phyloP scores from a whole-genome alignment of 2,888 invertebrate species.

The Machimus rusticus region DNA sequence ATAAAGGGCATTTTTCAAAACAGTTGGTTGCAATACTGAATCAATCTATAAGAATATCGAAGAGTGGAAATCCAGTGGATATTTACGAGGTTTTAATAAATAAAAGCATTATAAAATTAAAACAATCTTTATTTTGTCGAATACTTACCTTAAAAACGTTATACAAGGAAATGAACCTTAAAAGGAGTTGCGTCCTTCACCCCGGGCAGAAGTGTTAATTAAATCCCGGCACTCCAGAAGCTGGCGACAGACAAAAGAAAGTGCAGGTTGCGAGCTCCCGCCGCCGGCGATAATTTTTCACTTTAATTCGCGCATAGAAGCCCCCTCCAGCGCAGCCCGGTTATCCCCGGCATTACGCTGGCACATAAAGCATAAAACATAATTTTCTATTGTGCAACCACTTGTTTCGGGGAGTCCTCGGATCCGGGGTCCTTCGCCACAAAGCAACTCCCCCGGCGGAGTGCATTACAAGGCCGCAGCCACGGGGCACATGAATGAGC shows the following conservation, averaged over 20 bases:
- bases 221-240: neutral
- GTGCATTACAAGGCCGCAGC: slow-evolving; percentile 12
- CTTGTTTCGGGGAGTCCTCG: slow-evolving; percentile 23
- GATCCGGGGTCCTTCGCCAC: slow-evolving; percentile 2
- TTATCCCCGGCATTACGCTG: neutral
- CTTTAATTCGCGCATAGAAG: slow-evolving; percentile 26
- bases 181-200: neutral
- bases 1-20: no score
- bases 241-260: slow-evolving; percentile 9
- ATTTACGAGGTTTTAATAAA: no score
- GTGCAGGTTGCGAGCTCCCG: neutral
- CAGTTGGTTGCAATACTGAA: no score
- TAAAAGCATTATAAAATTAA: no score
- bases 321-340: neutral
- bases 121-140: no score
- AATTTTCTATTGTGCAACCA: slow-evolving; percentile 39
- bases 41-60: no score
- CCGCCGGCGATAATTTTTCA: slow-evolving; percentile 24
- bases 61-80: no score
- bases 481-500: neutral
- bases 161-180: neutral
- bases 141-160: no score
- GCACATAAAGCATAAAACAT: slow-evolving; percentile 38
- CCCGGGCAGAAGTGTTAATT: slow-evolving; percentile 9
- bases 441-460: slow-evolving; percentile 5